Evolutionary conservation across 2,113 vertebrate species (phyloP).

Genomic region (Morone chrysops): DNA sequence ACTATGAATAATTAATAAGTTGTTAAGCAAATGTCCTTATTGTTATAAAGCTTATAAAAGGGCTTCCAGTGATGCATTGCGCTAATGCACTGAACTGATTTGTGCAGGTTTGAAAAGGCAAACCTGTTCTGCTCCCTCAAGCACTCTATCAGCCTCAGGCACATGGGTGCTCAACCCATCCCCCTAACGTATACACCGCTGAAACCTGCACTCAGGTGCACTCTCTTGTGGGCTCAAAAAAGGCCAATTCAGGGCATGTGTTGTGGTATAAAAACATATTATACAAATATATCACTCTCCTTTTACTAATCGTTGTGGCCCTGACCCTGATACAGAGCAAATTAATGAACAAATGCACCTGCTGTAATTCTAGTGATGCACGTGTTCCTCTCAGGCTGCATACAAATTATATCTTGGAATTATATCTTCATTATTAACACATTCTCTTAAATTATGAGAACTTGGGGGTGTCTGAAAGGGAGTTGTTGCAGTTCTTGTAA

Average conservation of each 20-base stretch:
- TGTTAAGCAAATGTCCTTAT: not conserved
- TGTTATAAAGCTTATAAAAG: not conserved
- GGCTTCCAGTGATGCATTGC: not conserved
- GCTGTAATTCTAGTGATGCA: not conserved
- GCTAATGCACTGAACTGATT: not conserved
- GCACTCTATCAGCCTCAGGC: slow-evolving; percentile 22
- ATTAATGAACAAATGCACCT: not conserved
- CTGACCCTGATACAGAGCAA: not conserved
- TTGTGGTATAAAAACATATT: not conserved
- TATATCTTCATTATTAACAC: too few species aligned
- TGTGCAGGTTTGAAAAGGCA: not conserved
- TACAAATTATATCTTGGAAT: not conserved
- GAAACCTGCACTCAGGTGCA: slow-evolving; percentile 1
- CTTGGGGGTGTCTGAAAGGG: too few species aligned
- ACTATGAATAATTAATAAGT: not conserved
- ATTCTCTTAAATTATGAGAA: too few species aligned
- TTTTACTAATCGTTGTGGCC: not conserved
- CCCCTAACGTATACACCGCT: not conserved
- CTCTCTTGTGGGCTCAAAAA: slow-evolving; percentile 8
- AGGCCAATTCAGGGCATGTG: not conserved
- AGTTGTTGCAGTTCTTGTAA: too few species aligned
- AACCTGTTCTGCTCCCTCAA: not conserved
- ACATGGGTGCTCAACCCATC: not conserved
- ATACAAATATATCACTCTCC: not conserved
- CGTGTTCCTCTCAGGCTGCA: not conserved